Conservation (phyloP, 2,113 vertebrate species). For the Melanerpes formicivorus region DNA sequence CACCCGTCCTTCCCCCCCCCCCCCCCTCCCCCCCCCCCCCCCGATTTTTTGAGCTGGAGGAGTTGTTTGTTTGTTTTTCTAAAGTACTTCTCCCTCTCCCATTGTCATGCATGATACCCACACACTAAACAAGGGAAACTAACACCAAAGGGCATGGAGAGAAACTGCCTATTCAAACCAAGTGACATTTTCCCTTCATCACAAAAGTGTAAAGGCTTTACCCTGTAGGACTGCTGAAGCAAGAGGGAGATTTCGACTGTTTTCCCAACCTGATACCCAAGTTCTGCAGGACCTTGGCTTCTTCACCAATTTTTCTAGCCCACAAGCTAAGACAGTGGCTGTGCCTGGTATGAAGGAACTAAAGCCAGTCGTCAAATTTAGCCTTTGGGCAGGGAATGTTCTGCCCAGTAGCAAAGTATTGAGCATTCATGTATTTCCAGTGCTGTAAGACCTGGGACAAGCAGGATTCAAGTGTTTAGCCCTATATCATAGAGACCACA, state of each 20-base stretch:
- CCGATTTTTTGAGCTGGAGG: neutral
- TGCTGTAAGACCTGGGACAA: neutral
- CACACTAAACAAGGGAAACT: constrained; percentile 34
- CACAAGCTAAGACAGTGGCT: neutral
- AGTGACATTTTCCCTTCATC: constrained; percentile 1
- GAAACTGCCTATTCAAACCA: constrained; percentile 9
- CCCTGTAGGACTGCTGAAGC: neutral
- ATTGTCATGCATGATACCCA: constrained; percentile 47
- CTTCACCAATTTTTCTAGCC: neutral
- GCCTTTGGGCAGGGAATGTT: neutral
- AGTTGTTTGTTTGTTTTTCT: constrained; percentile 61
- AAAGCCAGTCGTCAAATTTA: neutral
- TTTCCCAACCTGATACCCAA: neutral
- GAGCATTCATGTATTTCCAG: neutral
- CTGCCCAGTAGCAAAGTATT: neutral
- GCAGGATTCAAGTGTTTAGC: neutral
- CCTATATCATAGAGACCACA: neutral
- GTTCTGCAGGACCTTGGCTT: neutral
- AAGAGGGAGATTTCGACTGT: neutral
- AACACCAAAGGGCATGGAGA: constrained; percentile 20
- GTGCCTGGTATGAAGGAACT: neutral
- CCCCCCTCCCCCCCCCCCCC: too few relatives aligned
- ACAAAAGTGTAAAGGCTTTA: neutral
- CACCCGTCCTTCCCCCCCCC: too few relatives aligned
- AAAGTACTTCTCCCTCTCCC: constrained; percentile 42